phyloP scores from a whole-genome alignment of 30 jellyfish, hydroid and myxozoan species.

The Clytia hemisphaerica region DNA sequence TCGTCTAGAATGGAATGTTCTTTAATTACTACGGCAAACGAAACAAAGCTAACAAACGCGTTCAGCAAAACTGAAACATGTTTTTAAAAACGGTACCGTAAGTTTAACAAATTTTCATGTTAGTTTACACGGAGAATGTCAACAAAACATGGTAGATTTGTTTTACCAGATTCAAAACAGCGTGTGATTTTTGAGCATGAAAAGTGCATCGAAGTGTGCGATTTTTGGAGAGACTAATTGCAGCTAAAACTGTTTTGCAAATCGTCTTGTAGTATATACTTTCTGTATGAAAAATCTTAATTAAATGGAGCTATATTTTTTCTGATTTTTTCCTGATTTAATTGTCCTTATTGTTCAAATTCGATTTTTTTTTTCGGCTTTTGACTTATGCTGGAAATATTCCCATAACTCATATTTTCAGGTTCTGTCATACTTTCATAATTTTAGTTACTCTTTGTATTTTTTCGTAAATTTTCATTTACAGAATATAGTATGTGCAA shows the following conservation, averaged over 20 bases:
- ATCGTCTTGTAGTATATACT: background rate
- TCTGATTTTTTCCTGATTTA: background rate
- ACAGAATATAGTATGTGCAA: too few relatives aligned
- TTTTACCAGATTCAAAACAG: slow-evolving; percentile 27
- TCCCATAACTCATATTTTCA: too few relatives aligned
- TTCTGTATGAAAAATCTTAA: background rate
- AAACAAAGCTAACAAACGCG: background rate
- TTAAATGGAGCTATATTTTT: background rate
- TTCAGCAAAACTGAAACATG: background rate
- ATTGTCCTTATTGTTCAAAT: background rate
- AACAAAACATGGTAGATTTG: slow-evolving; percentile 28
- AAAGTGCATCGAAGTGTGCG: slow-evolving; percentile 26
- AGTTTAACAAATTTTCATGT: background rate
- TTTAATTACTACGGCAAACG: too few relatives aligned
- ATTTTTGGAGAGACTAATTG: slow-evolving; percentile 21
- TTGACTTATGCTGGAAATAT: too few relatives aligned
- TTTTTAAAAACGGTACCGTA: background rate
- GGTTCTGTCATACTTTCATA: too few relatives aligned
- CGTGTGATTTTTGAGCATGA: slow-evolving; percentile 37
- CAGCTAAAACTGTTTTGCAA: slow-evolving; percentile 24
- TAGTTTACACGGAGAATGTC: slow-evolving; percentile 16
- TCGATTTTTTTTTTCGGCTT: background rate
- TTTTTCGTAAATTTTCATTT: too few relatives aligned
- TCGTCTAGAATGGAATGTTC: too few relatives aligned
- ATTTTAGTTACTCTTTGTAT: too few relatives aligned